These are phyloP conservation scores for Hirtodrosophila cameraria DNA, from an alignment of 2,888 invertebrate genomes.

Conservation along the genomic window DNA sequence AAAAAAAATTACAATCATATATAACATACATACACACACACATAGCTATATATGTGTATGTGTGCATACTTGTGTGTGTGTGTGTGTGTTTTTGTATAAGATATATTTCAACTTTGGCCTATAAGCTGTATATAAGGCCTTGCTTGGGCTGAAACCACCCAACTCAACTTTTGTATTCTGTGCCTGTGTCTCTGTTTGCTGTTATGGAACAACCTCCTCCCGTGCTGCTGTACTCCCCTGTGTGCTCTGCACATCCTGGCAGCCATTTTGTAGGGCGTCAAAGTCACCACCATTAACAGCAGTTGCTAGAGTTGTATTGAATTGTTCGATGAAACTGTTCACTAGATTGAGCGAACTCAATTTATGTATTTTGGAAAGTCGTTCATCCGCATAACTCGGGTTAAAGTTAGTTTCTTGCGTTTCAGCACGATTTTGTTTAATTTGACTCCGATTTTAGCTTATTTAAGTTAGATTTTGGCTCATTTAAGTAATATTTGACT, in stretches of 20 bases:
- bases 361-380: too few species aligned
- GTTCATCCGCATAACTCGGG: too few species aligned
- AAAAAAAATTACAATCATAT: slow-evolving; percentile 52
- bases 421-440: too few species aligned
- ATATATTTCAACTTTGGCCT: slow-evolving; percentile 73
- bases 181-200: slow-evolving; percentile 39
- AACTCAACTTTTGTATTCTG: slow-evolving; percentile 1
- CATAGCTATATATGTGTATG: slow-evolving; percentile 19
- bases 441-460: too few species aligned
- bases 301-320: too few species aligned
- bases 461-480: too few species aligned
- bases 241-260: slow-evolving; percentile 22
- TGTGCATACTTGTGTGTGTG: slow-evolving; percentile 9
- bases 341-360: too few species aligned
- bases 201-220: slow-evolving; percentile 49
- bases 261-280: slow-evolving; percentile 62
- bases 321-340: too few species aligned
- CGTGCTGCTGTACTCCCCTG: neutral
- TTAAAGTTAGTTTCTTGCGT: too few species aligned
- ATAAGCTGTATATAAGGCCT: slow-evolving; percentile 51
- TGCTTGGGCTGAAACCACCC: slow-evolving; percentile 15
- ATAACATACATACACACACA: slow-evolving; percentile 20
- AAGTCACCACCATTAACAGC: slow-evolving; percentile 40
- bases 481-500: too few species aligned
- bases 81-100: slow-evolving; percentile 30